phyloP scores from a whole-genome alignment of 2,888 invertebrate species.

The Augochlorella aurata region DNA sequence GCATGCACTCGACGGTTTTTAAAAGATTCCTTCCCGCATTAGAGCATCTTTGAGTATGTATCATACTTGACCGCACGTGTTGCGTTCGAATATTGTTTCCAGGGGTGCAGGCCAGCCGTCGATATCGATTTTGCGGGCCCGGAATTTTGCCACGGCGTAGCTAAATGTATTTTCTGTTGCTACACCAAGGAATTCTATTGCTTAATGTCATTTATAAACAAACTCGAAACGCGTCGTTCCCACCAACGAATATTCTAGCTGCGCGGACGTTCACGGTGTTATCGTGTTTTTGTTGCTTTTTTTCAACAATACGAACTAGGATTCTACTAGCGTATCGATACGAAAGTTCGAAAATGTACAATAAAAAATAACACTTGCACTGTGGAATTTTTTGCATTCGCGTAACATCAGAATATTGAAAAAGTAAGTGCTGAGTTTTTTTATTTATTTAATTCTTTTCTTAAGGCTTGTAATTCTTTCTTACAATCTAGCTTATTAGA shows the following conservation, averaged over 20 bases:
- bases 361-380: neutral
- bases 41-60: constrained; percentile 3
- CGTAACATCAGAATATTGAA: neutral
- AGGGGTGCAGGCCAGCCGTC: no score
- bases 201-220: neutral
- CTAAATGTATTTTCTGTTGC: neutral
- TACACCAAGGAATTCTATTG: neutral
- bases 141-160: neutral
- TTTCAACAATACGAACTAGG: neutral
- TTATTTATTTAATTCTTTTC: no score
- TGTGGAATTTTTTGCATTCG: no score
- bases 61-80: constrained; percentile 23
- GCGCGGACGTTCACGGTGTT: neutral
- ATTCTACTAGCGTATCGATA: no score
- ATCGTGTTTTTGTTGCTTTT: neutral
- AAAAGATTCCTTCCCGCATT: constrained; percentile 20
- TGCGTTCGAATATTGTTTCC: constrained; percentile 18
- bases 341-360: neutral
- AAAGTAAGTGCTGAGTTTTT: neutral
- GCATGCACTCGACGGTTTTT: constrained; percentile 36
- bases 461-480: no score
- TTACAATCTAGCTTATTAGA: no score
- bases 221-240: neutral
- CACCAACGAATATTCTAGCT: neutral
- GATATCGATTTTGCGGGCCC: neutral